Evolutionary conservation across 2,113 vertebrate genomes (phyloP).

Genomic region (Tursiops truncatus): DNA sequence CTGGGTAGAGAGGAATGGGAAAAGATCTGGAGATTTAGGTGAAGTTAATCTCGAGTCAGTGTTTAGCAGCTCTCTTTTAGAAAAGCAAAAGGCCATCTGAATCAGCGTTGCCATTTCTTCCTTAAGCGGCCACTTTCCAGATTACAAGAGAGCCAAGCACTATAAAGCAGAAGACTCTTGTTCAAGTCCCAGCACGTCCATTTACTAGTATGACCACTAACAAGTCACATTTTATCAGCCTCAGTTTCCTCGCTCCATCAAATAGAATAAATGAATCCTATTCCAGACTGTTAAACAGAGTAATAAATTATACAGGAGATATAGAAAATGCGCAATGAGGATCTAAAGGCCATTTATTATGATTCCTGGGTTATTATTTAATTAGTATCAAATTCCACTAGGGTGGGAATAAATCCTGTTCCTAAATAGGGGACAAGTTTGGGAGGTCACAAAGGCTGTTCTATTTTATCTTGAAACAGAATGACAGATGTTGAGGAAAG

Average conservation of each 20-base stretch:
- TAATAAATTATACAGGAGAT: not conserved
- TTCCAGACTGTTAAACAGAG: not conserved
- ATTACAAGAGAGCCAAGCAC: not conserved
- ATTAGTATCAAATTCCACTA: not conserved
- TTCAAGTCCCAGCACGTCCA: not conserved
- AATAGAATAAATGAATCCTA: not conserved
- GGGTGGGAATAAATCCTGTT: not conserved
- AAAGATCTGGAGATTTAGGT: not conserved
- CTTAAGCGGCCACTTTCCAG: not conserved
- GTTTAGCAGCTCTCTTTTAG: not conserved
- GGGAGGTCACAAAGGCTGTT: not conserved
- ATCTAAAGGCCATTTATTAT: not conserved
- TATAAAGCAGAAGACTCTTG: not conserved
- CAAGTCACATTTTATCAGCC: not conserved
- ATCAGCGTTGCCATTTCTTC: not conserved
- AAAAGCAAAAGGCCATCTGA: not conserved
- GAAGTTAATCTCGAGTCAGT: not conserved
- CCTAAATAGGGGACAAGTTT: not conserved
- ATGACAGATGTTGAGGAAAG: not conserved
- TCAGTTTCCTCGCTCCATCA: not conserved
- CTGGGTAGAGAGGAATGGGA: not conserved
- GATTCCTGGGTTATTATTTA: not conserved
- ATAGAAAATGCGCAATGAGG: not conserved
- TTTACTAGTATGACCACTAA: not conserved
- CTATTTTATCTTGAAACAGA: not conserved